Base-by-base conservation (phyloP, 2,113 vertebrate genomes). In the Phycodurus eques region DNA sequence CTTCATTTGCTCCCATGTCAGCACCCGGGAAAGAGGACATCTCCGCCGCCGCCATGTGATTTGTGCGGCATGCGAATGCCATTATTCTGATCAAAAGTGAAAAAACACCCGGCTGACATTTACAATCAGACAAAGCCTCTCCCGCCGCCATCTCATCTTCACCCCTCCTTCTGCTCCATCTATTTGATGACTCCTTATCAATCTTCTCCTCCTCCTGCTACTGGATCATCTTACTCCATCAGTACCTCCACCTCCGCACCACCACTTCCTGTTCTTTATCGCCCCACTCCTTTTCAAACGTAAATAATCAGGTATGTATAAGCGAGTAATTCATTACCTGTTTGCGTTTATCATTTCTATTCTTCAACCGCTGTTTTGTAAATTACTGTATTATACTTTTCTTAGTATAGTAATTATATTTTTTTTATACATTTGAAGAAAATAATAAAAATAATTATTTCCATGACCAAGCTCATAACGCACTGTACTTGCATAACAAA, bases 181-280 rank as follows among this genome's bases (percentile, higher is more conserved):
- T 73, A 75, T 81, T 74, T 82, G 78, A 83, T 73, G 35, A 62
- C 12, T 1, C 60, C 68, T 71, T 72, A 79, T 81, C 87, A 81
- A 74, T 83, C 80, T 79, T 65, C 35, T 60, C 49, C 65, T 81
- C 84, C 78, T 79, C 77, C 82, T 80, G 74, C 62, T 78, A 68
- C 78, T 13, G 82, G 82, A 87, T 85, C 84, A 82, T 86, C 87
- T 86, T 80, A 80, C 80, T 79, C 82, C 15, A 85, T 87, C 86
- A 87, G 75, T 77, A 68, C 69, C 75, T 78, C 72, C 14, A 67
- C 72, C 76, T 83, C n/a, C 11, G 9, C 54, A 11, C 22, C 27
- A 59, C 59, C 59, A 14, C 12, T 66, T 66, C 60, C 33, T 62
- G 33, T 9, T 10, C 43, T 46, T 66, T 66, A 46, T 27, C 12